phyloP scores from a whole-genome alignment of 2,888 invertebrate species.

The Drosophila sordidula region DNA sequence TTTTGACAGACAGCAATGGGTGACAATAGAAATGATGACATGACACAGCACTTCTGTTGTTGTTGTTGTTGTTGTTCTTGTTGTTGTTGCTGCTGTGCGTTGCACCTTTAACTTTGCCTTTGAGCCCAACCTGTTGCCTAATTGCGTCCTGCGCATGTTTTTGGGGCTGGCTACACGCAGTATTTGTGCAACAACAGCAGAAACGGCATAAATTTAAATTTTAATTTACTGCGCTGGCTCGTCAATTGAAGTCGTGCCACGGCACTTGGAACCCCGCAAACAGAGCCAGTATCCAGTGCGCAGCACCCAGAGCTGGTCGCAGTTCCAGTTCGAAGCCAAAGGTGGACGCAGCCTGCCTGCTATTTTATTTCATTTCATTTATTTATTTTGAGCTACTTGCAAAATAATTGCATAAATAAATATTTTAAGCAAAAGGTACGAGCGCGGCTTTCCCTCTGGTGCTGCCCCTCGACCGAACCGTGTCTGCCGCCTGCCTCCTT shows the following conservation, averaged over 20 bases:
- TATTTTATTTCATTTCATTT: slow-evolving; percentile 80
- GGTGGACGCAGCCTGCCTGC: slow-evolving; percentile 41
- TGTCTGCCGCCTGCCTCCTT: slow-evolving; percentile 56
- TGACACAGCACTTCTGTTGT: slow-evolving; percentile 43
- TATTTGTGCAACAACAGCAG: slow-evolving; percentile 33
- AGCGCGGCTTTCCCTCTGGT: slow-evolving; percentile 22
- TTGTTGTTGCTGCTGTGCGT: slow-evolving; percentile 11
- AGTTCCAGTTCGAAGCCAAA: slow-evolving; percentile 24
- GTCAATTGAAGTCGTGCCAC: slow-evolving; percentile 74
- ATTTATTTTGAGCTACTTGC: slow-evolving; percentile 83
- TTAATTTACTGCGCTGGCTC: slow-evolving; percentile 77
- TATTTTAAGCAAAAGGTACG: slow-evolving; percentile 79
- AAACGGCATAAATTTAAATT: slow-evolving; percentile 83
- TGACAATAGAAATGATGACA: slow-evolving; percentile 81
- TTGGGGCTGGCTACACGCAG: slow-evolving; percentile 38
- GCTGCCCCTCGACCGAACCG: slow-evolving; percentile 12
- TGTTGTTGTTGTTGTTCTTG: background rate
- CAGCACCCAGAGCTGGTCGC: slow-evolving; percentile 2
- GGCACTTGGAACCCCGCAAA: slow-evolving; percentile 55
- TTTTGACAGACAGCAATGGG: slow-evolving; percentile 72
- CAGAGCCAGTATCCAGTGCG: slow-evolving; percentile 3
- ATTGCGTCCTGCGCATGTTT: slow-evolving; percentile 69
- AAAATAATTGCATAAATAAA: slow-evolving; percentile 83
- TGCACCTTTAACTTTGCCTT: slow-evolving; percentile 59
- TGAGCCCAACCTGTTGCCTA: slow-evolving; percentile 51